Conservation (phyloP, 2,888 invertebrate genomes). For the Phlogophora meticulosa region DNA sequence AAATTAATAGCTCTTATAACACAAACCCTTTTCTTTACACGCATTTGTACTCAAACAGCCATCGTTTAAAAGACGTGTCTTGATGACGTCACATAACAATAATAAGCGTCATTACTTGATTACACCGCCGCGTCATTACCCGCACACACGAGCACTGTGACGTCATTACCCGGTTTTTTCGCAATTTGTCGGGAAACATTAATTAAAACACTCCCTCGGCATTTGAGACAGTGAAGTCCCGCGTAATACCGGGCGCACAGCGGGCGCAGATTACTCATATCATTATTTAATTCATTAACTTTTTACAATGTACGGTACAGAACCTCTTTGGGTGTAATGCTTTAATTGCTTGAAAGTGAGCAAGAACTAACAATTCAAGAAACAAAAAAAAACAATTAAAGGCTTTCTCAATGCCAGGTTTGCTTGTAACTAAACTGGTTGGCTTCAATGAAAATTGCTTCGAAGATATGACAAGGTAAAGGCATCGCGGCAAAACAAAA, state of each 20-base stretch:
- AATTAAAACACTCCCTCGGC: slow-evolving; percentile 85
- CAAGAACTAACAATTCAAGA: background rate
- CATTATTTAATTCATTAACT: slow-evolving; percentile 51
- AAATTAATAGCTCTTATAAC: slow-evolving; percentile 51
- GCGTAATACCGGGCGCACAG: slow-evolving; percentile 65
- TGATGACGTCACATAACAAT: slow-evolving; percentile 79
- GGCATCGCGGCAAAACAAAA: slow-evolving; percentile 50
- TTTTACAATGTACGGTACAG: slow-evolving; percentile 20
- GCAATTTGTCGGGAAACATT: slow-evolving; percentile 84
- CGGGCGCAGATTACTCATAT: slow-evolving; percentile 52
- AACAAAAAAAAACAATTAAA: slow-evolving; percentile 26
- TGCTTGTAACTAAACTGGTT: slow-evolving; percentile 14
- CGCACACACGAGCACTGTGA: slow-evolving; percentile 61
- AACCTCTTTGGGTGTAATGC: slow-evolving; percentile 8
- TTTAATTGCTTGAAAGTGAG: slow-evolving; percentile 44
- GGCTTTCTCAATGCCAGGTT: slow-evolving; percentile 37
- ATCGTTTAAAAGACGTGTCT: slow-evolving; percentile 79
- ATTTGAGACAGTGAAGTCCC: slow-evolving; percentile 78
- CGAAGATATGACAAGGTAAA: slow-evolving; percentile 18
- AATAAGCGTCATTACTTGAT: slow-evolving; percentile 82
- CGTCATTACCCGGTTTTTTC: slow-evolving; percentile 83
- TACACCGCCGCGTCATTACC: slow-evolving; percentile 68
- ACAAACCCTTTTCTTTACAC: slow-evolving; percentile 77
- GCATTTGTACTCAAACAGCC: slow-evolving; percentile 82
- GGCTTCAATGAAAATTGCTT: slow-evolving; percentile 30